Conservation (phyloP, 2,888 invertebrate genomes). For the Cephus nigrinus region DNA sequence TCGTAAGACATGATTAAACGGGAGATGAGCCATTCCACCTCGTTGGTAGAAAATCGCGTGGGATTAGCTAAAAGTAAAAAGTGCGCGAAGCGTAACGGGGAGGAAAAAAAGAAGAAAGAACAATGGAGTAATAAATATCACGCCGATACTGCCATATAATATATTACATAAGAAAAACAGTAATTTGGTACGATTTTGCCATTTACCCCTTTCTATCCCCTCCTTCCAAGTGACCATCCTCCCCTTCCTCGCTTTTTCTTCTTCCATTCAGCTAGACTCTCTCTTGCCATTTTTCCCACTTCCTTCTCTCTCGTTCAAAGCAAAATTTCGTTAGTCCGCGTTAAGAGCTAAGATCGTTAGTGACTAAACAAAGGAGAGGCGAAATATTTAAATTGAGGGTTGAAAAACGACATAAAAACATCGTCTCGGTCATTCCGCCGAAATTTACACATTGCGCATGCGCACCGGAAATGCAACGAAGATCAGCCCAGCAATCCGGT, state of each 20-base stretch:
- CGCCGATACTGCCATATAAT: slow-evolving; percentile 58
- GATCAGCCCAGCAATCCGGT: not conserved
- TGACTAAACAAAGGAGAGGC: not conserved
- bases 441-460: too few species aligned
- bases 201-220: slow-evolving; percentile 27
- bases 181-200: slow-evolving; percentile 49
- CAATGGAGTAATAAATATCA: slow-evolving; percentile 42
- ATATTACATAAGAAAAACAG: slow-evolving; percentile 47
- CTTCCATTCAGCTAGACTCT: not conserved
- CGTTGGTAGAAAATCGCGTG: not conserved
- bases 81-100: not conserved
- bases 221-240: slow-evolving; percentile 15
- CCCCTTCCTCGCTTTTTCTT: slow-evolving; percentile 17
- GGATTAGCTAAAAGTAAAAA: not conserved
- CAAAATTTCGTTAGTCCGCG: not conserved
- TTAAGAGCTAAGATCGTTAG: not conserved
- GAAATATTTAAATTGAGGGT: too few species aligned
- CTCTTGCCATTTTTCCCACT: not conserved
- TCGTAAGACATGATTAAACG: not conserved
- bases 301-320: not conserved
- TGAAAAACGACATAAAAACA: too few species aligned
- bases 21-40: not conserved
- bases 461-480: not conserved
- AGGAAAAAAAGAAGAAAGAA: slow-evolving; percentile 1
- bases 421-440: too few species aligned